Evolutionary conservation across 2,888 invertebrate genomes (phyloP).

Genomic region (Pollenia griseotomentosa): DNA sequence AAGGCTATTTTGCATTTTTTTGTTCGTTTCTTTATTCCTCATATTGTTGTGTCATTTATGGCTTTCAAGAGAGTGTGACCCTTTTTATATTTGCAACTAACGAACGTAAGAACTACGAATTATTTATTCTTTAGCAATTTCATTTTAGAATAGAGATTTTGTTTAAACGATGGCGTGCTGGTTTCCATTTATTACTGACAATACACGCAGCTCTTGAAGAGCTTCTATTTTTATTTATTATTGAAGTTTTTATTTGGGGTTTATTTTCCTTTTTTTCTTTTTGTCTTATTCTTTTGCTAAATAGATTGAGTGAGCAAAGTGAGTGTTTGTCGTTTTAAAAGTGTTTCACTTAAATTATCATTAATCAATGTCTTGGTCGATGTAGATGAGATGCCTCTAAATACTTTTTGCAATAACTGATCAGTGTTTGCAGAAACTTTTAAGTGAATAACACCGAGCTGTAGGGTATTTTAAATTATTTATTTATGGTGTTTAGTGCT

Average conservation of each 20-base stretch:
- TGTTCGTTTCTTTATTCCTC: not conserved
- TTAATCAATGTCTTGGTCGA: slow-evolving; percentile 78
- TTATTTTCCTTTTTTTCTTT: slow-evolving; percentile 12
- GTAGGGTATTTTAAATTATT: not conserved
- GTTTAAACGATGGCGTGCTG: slow-evolving; percentile 58
- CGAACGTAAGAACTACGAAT: not conserved
- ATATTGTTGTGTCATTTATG: slow-evolving; percentile 29
- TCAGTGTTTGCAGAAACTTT: slow-evolving; percentile 44
- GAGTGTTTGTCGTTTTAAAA: slow-evolving; percentile 72
- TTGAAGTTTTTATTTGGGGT: slow-evolving; percentile 31
- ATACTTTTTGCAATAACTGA: slow-evolving; percentile 46
- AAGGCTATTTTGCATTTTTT: slow-evolving; percentile 26
- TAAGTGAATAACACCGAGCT: not conserved
- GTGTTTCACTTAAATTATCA: slow-evolving; percentile 78
- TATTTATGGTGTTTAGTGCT: too few relatives aligned
- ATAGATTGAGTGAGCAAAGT: slow-evolving; percentile 32
- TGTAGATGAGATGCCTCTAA: not conserved
- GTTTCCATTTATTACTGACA: slow-evolving; percentile 60
- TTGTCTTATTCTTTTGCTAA: slow-evolving; percentile 25
- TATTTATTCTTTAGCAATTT: slow-evolving; percentile 40
- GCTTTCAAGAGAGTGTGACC: slow-evolving; percentile 64
- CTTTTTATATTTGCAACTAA: slow-evolving; percentile 55
- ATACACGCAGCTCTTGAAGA: slow-evolving; percentile 39
- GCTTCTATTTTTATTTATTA: slow-evolving; percentile 23
- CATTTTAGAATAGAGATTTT: slow-evolving; percentile 44